A percentile compares a stretch with the other conserved stretches of the same genome.
These are phyloP conservation scores for Paracanthobrama guichenoti DNA, from an alignment of 2,113 vertebrate species.

Conservation along the genomic window DNA sequence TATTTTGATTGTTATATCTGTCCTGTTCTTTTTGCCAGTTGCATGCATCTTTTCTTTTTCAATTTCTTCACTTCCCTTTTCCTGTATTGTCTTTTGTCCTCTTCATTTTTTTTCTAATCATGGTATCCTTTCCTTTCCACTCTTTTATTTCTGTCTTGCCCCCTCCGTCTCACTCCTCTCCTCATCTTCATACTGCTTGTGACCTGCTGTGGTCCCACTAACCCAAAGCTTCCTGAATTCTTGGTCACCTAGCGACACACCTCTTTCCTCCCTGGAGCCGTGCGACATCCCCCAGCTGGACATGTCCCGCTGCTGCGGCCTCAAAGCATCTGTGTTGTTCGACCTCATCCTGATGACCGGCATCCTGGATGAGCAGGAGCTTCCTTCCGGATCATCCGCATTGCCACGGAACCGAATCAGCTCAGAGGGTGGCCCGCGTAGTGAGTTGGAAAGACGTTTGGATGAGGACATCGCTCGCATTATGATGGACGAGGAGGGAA, in stretches of 20 bases:
- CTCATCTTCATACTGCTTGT: constrained; percentile 71
- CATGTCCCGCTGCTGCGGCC: constrained; percentile 68
- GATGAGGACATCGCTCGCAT: constrained; percentile 66
- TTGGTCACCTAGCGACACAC: constrained; percentile 84
- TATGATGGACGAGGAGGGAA: constrained; percentile 59
- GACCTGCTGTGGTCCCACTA: constrained; percentile 69
- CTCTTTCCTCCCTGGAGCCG: constrained; percentile 77
- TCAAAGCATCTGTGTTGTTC: constrained; percentile 74
- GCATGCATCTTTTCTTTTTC: constrained; percentile 35
- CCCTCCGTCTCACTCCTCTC: constrained; percentile 49
- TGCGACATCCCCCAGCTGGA: constrained; percentile 71
- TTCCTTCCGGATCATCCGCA: constrained; percentile 45
- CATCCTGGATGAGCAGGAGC: constrained; percentile 74
- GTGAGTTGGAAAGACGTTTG: constrained; percentile 59
- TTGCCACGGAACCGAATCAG: constrained; percentile 49
- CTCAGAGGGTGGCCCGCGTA: constrained; percentile 57
- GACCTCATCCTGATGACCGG: constrained; percentile 78
- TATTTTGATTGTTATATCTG: constrained; percentile 23
- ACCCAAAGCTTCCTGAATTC: constrained; percentile 83
- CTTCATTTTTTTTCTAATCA: constrained; percentile 63
- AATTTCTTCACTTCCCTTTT: constrained; percentile 17
- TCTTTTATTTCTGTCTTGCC: constrained; percentile 19
- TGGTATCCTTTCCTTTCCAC: constrained; percentile 40
- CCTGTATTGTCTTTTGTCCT: constrained; percentile 54
- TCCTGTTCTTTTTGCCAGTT: constrained; percentile 28